Percentiles rank a stretch among this genome's conserved stretches.
Evolutionary conservation across 1,140 invertebrate species (phyloP).

Genomic region (Triops cancriformis): DNA sequence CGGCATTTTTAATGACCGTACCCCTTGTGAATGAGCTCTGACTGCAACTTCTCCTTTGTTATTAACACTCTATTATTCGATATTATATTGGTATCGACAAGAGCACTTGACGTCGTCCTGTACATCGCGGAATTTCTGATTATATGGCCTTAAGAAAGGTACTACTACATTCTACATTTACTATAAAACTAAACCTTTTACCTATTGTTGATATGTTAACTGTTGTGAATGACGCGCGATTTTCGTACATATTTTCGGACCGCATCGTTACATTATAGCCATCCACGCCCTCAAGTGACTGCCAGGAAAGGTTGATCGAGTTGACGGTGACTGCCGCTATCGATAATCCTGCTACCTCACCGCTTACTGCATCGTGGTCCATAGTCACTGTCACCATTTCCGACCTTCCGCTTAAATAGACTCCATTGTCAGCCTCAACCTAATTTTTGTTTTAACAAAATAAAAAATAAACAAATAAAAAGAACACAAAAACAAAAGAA

Average conservation of each 20-base stretch:
- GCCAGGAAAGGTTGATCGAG: constrained; percentile 52
- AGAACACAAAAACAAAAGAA: too few species aligned
- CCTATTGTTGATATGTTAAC: constrained; percentile 36
- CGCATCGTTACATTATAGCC: constrained; percentile 50
- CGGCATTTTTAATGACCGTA: too few species aligned
- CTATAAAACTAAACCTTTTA: too few species aligned
- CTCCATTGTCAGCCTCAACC: constrained; percentile 56
- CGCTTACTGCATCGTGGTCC: constrained; percentile 52
- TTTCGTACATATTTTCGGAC: constrained; percentile 25
- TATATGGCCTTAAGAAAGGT: too few species aligned
- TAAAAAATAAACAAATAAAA: not conserved
- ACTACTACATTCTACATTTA: too few species aligned
- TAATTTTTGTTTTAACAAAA: too few species aligned
- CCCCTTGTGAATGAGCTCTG: too few species aligned
- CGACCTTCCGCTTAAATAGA: constrained; percentile 50
- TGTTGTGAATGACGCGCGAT: constrained; percentile 20
- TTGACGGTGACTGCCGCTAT: constrained; percentile 43
- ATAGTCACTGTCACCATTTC: constrained; percentile 43
- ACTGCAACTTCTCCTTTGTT: too few species aligned
- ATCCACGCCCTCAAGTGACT: constrained; percentile 47
- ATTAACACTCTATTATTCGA: too few species aligned
- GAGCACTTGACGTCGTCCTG: too few species aligned
- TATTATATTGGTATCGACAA: too few species aligned
- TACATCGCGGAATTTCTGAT: too few species aligned
- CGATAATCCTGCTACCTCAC: constrained; percentile 49